These are phyloP conservation scores for Drosophila lini DNA, from an alignment of 1,140 invertebrate genomes.

Conservation along the genomic window DNA sequence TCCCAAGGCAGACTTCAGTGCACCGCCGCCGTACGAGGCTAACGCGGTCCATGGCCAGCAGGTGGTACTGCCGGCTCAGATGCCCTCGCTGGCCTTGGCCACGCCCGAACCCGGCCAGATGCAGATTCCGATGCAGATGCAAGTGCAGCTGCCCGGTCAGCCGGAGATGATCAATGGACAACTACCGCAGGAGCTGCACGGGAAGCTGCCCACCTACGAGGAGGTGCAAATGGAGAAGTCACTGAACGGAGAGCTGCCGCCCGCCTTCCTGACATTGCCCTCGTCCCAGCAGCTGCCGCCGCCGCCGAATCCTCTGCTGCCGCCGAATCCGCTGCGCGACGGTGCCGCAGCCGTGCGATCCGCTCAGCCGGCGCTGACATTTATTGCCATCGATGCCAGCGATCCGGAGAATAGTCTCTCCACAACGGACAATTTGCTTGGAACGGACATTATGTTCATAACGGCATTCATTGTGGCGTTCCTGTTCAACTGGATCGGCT, in stretches of 20 bases:
- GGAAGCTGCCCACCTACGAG: slow-evolving; percentile 95
- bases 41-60: slow-evolving; percentile 56
- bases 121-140: slow-evolving; percentile 29
- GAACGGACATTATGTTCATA: slow-evolving; percentile 95
- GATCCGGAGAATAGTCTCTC: slow-evolving; percentile 88
- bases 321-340: slow-evolving; percentile 81
- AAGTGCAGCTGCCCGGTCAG: slow-evolving; percentile 43
- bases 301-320: slow-evolving; percentile 66
- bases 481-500: slow-evolving; percentile 98
- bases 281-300: slow-evolving; percentile 69
- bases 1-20: slow-evolving; percentile 92
- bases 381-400: slow-evolving; percentile 89
- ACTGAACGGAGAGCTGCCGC: slow-evolving; percentile 88
- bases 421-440: slow-evolving; percentile 90
- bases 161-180: slow-evolving; percentile 38
- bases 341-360: slow-evolving; percentile 83
- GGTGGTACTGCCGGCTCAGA: slow-evolving; percentile 47
- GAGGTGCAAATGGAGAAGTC: slow-evolving; percentile 94
- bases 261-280: slow-evolving; percentile 69
- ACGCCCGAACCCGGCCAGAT: slow-evolving; percentile 32
- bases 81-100: slow-evolving; percentile 53
- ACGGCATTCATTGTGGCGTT: slow-evolving; percentile 94
- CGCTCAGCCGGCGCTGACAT: slow-evolving; percentile 88
- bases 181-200: slow-evolving; percentile 85
- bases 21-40: slow-evolving; percentile 91